A percentile compares a stretch with the other conserved stretches of the same genome.
These are phyloP conservation scores for Cyprinodon brontotheroides DNA, from an alignment of 2,113 vertebrate species.

Conservation along the genomic window DNA sequence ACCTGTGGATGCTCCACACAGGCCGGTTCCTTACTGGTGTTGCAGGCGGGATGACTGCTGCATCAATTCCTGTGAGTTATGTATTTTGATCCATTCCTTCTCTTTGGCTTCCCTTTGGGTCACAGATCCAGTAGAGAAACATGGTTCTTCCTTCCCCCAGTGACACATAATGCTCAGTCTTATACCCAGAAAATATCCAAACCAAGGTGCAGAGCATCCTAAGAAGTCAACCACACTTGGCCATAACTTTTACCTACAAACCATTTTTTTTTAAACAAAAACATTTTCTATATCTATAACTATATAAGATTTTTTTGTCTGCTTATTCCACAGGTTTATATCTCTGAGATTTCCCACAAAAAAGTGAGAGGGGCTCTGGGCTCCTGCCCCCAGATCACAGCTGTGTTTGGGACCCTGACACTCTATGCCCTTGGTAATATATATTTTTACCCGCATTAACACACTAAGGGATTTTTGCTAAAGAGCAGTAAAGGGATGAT, in stretches of 20 bases:
- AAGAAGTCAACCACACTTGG: no score
- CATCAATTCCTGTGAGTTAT: constrained; percentile 89
- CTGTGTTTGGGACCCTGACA: constrained; percentile 87
- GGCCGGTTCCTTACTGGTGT: constrained; percentile 89
- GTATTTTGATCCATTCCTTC: not conserved
- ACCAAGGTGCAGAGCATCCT: no score
- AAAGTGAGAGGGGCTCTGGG: constrained; percentile 87
- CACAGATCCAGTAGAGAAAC: not conserved
- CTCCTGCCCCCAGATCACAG: constrained; percentile 91
- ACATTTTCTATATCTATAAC: not conserved
- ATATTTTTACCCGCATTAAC: not conserved
- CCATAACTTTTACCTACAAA: not conserved
- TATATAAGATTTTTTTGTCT: constrained; percentile 11
- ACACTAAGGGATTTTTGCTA: not conserved
- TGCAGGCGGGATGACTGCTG: constrained; percentile 87
- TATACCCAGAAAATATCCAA: not conserved
- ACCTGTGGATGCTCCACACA: constrained; percentile 86
- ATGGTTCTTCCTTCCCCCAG: no score
- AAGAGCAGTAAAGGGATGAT: not conserved
- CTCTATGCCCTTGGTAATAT: constrained; percentile 84
- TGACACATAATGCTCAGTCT: not conserved
- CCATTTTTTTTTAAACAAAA: not conserved
- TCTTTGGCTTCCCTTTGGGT: not conserved
- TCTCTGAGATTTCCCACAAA: constrained; percentile 92
- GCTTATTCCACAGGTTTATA: constrained; percentile 85